Base-by-base conservation (phyloP, 1,140 invertebrate genomes). In the fruit fly (Drosophila melanogaster) region DNA sequence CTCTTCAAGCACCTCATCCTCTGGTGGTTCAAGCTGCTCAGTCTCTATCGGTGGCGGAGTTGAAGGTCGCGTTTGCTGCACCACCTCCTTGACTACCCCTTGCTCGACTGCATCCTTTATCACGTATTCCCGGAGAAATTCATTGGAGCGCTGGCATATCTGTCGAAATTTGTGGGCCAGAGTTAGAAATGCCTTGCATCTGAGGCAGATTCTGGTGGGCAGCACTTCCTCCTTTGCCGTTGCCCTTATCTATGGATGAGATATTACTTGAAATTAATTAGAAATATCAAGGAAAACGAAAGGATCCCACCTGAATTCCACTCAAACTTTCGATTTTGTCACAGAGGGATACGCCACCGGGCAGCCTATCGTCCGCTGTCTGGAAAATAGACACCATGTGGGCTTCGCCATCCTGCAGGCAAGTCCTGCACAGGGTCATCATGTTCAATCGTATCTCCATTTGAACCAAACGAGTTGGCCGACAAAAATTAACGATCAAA, bases 381-480 rank as follows among this genome's bases (percentile, higher is more conserved):
- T 91, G 87, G 53, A 75, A 90, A 12, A 92, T 90, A 37, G 90
- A 90, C 4, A 77, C 69, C 90, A 92, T 91, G 7, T 78, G 67
- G 11, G 67, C 38, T n/a, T 90, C 84, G 12, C 72, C 90, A 26
- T 75, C 78, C 74, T 92, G 84, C 24, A 92, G 57, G 44, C 90
- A 92, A 22, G 90, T 81, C 1, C 90, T 76, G 30, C 90, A 90
- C 7, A 86, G 64, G 10, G 55, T 59, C 7, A 49, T 41, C 43
- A 89, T 72, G 24, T 90, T 70, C 46, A 87, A 17, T 4, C 47
- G 37, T 3, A 74, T 19, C 26, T 77, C 73, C 67, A 47, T 62
- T 57, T 54, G 7, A 26, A 38, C 61, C 61, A 66, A n/a, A 40
- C 44, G 1, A 35, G n/a, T 47, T 6, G 3, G 4, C 22, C 12